phyloP scores from a whole-genome alignment of 2,113 vertebrate genomes.

The Sinocyclocheilus rhinocerous region DNA sequence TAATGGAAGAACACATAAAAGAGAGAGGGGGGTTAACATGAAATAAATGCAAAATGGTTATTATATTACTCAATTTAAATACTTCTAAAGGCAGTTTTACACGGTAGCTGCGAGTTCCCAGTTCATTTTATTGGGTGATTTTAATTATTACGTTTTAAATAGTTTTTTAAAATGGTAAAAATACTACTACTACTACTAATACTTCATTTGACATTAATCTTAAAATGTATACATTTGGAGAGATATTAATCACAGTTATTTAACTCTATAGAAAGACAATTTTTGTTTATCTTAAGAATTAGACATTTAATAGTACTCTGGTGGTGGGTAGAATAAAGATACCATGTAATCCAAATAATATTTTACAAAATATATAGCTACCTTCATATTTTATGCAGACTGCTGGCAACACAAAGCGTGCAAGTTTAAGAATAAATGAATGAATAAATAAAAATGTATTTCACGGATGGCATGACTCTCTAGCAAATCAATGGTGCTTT shows the following conservation, averaged over 20 bases:
- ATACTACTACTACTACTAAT: too few species aligned
- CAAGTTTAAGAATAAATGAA: not conserved
- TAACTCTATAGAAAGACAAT: too few species aligned
- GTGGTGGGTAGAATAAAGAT: not conserved
- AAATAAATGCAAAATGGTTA: conserved; percentile 3
- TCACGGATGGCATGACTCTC: not conserved
- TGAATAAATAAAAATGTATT: not conserved
- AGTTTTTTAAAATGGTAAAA: not conserved
- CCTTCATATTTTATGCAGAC: not conserved
- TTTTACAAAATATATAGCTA: not conserved
- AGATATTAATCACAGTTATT: too few species aligned
- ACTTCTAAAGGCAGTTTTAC: not conserved
- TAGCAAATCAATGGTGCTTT: not conserved
- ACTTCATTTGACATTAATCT: too few species aligned
- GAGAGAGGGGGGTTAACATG: not conserved
- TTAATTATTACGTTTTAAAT: not conserved
- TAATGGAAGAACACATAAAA: conserved; percentile 66
- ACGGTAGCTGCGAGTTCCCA: not conserved
- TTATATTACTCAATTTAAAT: not conserved
- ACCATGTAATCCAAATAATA: not conserved
- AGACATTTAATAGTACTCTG: not conserved
- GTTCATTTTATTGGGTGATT: not conserved
- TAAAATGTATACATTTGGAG: too few species aligned
- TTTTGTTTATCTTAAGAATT: too few species aligned
- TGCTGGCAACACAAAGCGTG: not conserved